Evolutionary conservation across 2,888 invertebrate genomes (phyloP), one percentile per base, ranked within the genome.

Genomic region (Ectemnius cavifrons): DNA sequence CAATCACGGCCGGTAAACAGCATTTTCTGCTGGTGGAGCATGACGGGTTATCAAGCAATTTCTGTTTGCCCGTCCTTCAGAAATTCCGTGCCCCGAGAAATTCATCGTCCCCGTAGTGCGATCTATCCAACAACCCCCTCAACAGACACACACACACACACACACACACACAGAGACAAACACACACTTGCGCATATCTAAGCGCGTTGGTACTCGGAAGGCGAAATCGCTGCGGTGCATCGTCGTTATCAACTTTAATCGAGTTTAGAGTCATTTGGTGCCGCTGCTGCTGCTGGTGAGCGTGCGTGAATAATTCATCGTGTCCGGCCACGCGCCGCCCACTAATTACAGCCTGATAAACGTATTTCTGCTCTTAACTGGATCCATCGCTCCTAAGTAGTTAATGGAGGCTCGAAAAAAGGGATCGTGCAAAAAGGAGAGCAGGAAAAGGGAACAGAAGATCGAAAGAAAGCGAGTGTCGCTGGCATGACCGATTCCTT

Each of bases 311-410:
- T 81, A 76, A 80, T 79, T 79, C 71, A 79, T 74, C 57, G 52
- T 28, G 46, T 37, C 37, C 37, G 8, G 37, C 69, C 65, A 46
- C 57, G 56, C 49, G 59, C 47, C 28, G 56, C 20, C 70, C 76
- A 60, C 79, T 81, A 73, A 76, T 82, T 81, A 81, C 67, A 72
- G 71, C 66, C 76, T 58, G 79, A 79, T 79, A 82, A 82, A 67
- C 76, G 71, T 81, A 57, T 81, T 80, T 75, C 68, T 59, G 61
- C 71, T 74, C 73, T 74, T 72, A 74, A 79, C 73, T 67, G 52
- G 65, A 11, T 20, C 37, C 64, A 49, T 57, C 66, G 70, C 63
- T 76, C 79, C 78, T 73, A 78, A 73, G 75, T 72, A 60, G 63
- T 74, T 80, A 81, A 73, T 77, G 70, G 72, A 37, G 46, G 27